Base-by-base conservation (phyloP, 2,113 vertebrate species). In the Otis tarda region DNA sequence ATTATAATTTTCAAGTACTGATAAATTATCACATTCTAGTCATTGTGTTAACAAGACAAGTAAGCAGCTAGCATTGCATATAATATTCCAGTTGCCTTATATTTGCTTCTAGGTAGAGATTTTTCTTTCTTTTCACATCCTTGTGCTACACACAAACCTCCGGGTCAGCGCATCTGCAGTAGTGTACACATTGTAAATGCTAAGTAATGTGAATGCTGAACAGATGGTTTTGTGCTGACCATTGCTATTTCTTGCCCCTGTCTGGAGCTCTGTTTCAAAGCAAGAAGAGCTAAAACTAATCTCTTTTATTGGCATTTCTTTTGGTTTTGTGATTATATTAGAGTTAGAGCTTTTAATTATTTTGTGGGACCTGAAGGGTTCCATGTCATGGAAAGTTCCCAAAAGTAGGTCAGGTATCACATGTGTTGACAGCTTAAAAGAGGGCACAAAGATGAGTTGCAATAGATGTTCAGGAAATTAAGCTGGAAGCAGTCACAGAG, bases 151-250 rank as follows among this genome's bases (percentile, higher is more conserved):
- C 45, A 61, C 14, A 84, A 82, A 57, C 52, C 76, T 91, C 49
- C 70, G 91, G 93, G 93, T 92, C 95, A 95, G 20, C 68, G 70
- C 27, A 4, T 95, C 74, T 95, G 87, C 61, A 87, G 33, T 9
- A 89, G 33, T 23, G 5, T 60, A 61, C 77, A 67, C 31, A 28
- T 70, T 81, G 59, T 75, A 95, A 94, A 76, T 95, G 74, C 65
- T 91, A 87, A 94, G 13, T 69, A 91, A 23, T n/a, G 21, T 81
- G 73, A 94, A 87, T 64, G 60, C 43, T 70, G 90, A 95, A 86
- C 59, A 92, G 71, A 94, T 91, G 61, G 92, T 50, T 94, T 77
- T 41, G 37, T 74, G 50, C 50, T 88, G 61, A 87, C 70, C 92
- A 93, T 45, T 90, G 61, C 63, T 93, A 75, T 89, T 93, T 91